Evolutionary conservation across 1,140 invertebrate species (phyloP).

Genomic region (Bombus cullumanus): DNA sequence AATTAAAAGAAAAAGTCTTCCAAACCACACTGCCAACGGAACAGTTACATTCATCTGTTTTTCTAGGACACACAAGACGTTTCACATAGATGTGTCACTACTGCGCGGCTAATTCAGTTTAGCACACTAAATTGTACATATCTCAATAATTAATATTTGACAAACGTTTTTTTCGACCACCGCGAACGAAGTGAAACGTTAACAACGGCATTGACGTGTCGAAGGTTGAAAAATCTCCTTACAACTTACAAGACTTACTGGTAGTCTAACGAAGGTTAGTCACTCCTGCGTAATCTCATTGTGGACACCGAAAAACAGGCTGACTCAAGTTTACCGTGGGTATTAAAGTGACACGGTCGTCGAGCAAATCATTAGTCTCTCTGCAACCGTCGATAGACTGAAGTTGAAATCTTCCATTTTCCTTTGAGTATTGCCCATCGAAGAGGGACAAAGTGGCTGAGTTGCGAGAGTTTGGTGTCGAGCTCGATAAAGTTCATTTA

Average conservation of each 20-base stretch:
- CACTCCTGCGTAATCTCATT: slow-evolving; percentile 1
- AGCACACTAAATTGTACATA: too few species aligned
- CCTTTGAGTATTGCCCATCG: not conserved
- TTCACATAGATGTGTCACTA: too few species aligned
- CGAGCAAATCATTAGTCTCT: not conserved
- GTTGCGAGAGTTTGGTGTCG: not conserved
- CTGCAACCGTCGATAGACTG: not conserved
- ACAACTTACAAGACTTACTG: slow-evolving; percentile 5
- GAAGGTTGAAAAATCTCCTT: not conserved
- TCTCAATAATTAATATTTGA: not conserved
- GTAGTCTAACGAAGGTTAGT: not conserved
- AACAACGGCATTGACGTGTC: not conserved
- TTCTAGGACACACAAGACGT: too few species aligned
- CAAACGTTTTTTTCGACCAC: not conserved
- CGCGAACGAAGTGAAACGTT: not conserved
- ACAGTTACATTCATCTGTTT: too few species aligned
- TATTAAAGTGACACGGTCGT: not conserved
- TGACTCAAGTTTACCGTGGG: slow-evolving; percentile 21
- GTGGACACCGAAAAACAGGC: slow-evolving; percentile 28
- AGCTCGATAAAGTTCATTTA: not conserved
- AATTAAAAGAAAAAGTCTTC: too few species aligned
- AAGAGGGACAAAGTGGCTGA: not conserved
- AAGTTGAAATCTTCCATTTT: not conserved
- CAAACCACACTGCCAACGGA: too few species aligned
- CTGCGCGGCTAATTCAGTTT: too few species aligned